Conservation (phyloP, 1,140 invertebrate species). For the Nixonia krombeini region DNA sequence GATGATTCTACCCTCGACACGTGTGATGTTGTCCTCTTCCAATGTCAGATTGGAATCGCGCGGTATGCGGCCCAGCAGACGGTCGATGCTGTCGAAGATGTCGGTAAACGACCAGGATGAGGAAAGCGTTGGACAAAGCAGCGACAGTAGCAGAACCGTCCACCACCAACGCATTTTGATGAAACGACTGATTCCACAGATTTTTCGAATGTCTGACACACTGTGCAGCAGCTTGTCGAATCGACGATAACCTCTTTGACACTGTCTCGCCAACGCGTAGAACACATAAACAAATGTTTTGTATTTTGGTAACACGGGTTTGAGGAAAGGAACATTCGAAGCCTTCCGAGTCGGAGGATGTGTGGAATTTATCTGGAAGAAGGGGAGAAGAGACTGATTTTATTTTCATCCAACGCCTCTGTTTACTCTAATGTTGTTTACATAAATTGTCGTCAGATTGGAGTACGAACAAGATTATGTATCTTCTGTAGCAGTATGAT, state of each 20-base stretch:
- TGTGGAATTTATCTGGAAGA: too few relatives aligned
- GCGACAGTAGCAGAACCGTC: constrained; percentile 17
- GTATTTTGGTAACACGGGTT: too few relatives aligned
- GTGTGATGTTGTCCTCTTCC: constrained; percentile 3
- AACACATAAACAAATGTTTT: too few relatives aligned
- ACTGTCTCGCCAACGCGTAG: too few relatives aligned
- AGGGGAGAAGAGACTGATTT: too few relatives aligned
- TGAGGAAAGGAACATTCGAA: too few relatives aligned
- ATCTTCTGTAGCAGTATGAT: too few relatives aligned
- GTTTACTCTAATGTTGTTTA: too few relatives aligned
- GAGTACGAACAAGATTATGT: too few relatives aligned
- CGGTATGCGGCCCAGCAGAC: not conserved
- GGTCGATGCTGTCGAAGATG: constrained; percentile 14
- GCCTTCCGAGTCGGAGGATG: too few relatives aligned
- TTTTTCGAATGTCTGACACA: constrained; percentile 4
- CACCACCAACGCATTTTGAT: constrained; percentile 18
- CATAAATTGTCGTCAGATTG: too few relatives aligned
- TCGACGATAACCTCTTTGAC: constrained; percentile 20
- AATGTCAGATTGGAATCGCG: not conserved
- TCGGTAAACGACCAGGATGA: constrained; percentile 38
- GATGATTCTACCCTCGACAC: constrained; percentile 44
- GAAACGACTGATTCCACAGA: constrained; percentile 5
- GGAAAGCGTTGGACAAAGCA: constrained; percentile 13
- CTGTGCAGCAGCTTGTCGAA: not conserved
- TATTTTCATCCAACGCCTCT: too few relatives aligned